Base-by-base conservation (phyloP, 2,888 invertebrate species). In the Hypercompe scribonia region DNA sequence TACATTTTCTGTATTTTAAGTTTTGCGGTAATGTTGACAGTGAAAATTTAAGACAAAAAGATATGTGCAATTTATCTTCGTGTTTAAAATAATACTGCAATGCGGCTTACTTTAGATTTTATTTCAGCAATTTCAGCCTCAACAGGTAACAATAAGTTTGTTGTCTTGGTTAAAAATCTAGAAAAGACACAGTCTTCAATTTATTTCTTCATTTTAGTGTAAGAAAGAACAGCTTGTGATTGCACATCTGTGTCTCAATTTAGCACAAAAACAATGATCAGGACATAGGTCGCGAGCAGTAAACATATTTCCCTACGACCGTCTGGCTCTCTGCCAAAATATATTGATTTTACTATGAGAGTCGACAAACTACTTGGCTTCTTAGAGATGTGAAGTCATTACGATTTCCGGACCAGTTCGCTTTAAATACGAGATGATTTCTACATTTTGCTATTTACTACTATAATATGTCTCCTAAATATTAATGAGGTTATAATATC, bases 201-300 rank as follows among this genome's bases (percentile, higher is more conserved):
- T 34, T 46, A 28, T 58, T 68, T 50, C 4, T 31, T n/a, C 1
- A 36, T 50, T 21, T 50, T 15, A 13, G 3, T 10, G 7, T 18
- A 36, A 50, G 64, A 68, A 67, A 64, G 39, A 54, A n/a, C 64
- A 74, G 70, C 76, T 82, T 79, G 72, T 72, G 65, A 73, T 71
- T 61, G 70, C 71, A 76, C 87, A 86, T 87, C 84, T 88, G 85
- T 74, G 76, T 80, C 81, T 84, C 78, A 83, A 87, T 89, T 87
- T 85, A 85, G 82, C 81, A 81, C 83, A 87, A 89, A 89, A 90
- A 90, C 90, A 90, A 89, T 90, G 90, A 86, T 85, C 84, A 82
- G 83, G 83, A 87, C 87, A 88, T 87, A 85, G 85, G 87, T 86
- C 82, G 79, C 75, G 76, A 83, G 78, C 84, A 81, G 89, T 87